Percentiles rank a stretch among this genome's conserved stretches.
phyloP scores from a whole-genome alignment of 2,113 vertebrate species.

The Rousettus leschenaultii region DNA sequence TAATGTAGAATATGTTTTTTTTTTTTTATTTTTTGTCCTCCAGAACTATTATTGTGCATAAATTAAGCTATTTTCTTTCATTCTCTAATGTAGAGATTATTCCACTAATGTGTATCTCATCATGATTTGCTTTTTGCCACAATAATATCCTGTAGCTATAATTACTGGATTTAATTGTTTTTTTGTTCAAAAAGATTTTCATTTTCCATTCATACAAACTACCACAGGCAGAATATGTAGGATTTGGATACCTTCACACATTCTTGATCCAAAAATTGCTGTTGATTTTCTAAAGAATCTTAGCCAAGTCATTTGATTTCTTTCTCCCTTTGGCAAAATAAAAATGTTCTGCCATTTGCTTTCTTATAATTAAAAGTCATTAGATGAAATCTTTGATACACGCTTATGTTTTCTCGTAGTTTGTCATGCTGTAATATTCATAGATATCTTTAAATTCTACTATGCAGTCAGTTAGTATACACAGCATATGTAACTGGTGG shows the following conservation, averaged over 20 bases:
- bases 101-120: background rate
- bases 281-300: constrained; percentile 9
- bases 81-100: background rate
- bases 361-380: background rate
- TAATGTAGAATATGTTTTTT: background rate
- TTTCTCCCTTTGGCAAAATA: background rate
- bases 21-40: background rate
- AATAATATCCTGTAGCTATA: background rate
- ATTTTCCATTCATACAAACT: background rate
- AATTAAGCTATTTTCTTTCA: constrained; percentile 17
- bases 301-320: background rate
- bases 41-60: background rate
- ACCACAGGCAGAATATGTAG: background rate
- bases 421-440: background rate
- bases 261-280: background rate
- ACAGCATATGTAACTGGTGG: background rate
- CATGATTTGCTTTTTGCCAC: constrained; percentile 3
- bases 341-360: background rate
- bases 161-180: constrained; percentile 15
- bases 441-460: background rate
- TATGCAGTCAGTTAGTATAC: background rate
- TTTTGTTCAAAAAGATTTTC: constrained; percentile 36
- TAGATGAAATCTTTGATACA: background rate
- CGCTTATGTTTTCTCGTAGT: background rate
- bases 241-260: background rate